Base-by-base conservation (phyloP, 2,888 invertebrate species). In the Dorcus hopei region DNA sequence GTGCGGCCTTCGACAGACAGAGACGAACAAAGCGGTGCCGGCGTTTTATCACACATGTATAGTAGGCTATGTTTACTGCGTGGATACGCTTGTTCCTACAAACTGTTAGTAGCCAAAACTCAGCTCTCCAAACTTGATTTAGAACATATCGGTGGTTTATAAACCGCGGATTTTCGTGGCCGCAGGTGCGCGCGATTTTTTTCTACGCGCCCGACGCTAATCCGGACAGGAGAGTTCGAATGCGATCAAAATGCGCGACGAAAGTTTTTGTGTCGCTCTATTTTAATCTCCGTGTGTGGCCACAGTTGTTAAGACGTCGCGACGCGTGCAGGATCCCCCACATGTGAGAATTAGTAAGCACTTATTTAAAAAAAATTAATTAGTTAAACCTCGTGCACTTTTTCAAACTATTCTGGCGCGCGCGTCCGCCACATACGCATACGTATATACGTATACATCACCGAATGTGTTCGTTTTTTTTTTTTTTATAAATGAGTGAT, bases 131-230 rank as follows among this genome's bases (percentile, higher is more conserved):
- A 69, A 68, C 62, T 67, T 70, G 70, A 68, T 68, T 68, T 68
- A 64, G 71, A 73, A 74, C 75, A 75, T 76, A 71, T 77, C 78
- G 79, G 78, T 76, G 79, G 79, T 76, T 76, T 78, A 79, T 79
- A 79, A 79, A 78, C 78, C 78, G 77, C 76, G 78, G 78, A 78
- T 79, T 79, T 79, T 79, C 74, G 78, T 77, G 77, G 68, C 76
- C 75, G 77, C 19, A 19, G 19, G 19, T 19, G 19, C 19, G 19
- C 76, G 77, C 77, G 77, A 78, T 77, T 76, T 77, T 79, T 78
- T 78, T 78, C 78, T 78, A 14, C 52, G 52, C 53, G 60, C 61
- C 51, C 38, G 19, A 19, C 19, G 19, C 19, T 19, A 38, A 48
- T 48, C 33, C 14, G 42, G 40, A 45, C 39, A 48, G 41, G 48